Conservation (phyloP, 2,113 vertebrate genomes). For the Rhegmatorhina hoffmannsi region DNA sequence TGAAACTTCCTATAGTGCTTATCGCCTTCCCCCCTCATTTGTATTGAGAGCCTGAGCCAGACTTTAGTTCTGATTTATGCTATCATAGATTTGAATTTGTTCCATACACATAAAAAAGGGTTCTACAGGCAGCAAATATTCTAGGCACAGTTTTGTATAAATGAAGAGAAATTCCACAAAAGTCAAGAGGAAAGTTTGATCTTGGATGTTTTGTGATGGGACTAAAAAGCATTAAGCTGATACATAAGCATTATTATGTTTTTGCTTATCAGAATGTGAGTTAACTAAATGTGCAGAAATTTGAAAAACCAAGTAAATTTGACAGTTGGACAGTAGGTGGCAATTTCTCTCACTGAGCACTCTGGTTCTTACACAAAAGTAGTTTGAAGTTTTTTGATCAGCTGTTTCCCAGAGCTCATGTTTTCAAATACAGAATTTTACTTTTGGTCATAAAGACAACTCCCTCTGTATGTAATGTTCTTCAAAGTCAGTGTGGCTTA, state of each 20-base stretch:
- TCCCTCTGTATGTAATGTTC: neutral
- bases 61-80: slow-evolving; percentile 21
- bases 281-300: neutral
- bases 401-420: neutral
- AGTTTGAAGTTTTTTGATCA: neutral
- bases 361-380: neutral
- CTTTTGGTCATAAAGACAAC: neutral
- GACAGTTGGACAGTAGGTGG: neutral
- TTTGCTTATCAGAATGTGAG: neutral
- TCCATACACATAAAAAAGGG: neutral
- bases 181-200: neutral
- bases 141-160: neutral
- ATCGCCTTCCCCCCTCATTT: neutral
- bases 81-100: neutral
- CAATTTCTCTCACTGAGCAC: neutral
- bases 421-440: neutral
- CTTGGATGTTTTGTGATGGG: neutral
- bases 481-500: neutral
- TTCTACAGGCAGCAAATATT: neutral
- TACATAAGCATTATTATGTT: neutral
- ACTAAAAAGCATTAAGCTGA: neutral
- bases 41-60: neutral
- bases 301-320: neutral
- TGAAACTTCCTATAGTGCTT: neutral
- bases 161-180: neutral